A percentile compares a stretch with the other conserved stretches of the same genome.
Conservation (phyloP, 2,797 vertebrate genomes). For the Echeneis naucrates region DNA sequence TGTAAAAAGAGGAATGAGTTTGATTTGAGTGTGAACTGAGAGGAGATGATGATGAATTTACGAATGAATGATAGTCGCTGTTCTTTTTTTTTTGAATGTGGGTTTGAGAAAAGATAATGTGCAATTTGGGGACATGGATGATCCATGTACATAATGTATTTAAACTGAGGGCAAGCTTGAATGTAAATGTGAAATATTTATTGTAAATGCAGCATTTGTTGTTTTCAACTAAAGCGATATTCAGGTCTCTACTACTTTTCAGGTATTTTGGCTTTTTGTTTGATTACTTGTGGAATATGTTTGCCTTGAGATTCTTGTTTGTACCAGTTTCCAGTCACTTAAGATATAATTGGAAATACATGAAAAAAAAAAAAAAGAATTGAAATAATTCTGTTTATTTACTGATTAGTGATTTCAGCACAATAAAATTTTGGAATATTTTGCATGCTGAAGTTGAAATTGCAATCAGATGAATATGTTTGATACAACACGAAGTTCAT, state of each 20-base stretch:
- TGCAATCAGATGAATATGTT: slow-evolving; percentile 30
- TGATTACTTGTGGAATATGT: slow-evolving; percentile 50
- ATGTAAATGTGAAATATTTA: slow-evolving; percentile 71
- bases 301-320: slow-evolving; percentile 47
- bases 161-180: slow-evolving; percentile 55
- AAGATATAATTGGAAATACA: slow-evolving; percentile 28
- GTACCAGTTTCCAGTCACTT: slow-evolving; percentile 42
- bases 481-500: slow-evolving; percentile 38
- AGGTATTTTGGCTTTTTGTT: slow-evolving; percentile 62
- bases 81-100: slow-evolving; percentile 81
- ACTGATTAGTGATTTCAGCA: slow-evolving; percentile 13
- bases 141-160: slow-evolving; percentile 76
- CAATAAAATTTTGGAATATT: slow-evolving; percentile 12
- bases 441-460: slow-evolving; percentile 58
- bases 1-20: slow-evolving; percentile 18
- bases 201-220: slow-evolving; percentile 71
- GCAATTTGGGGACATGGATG: slow-evolving; percentile 53
- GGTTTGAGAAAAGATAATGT: slow-evolving; percentile 62
- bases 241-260: slow-evolving; percentile 53
- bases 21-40: slow-evolving; percentile 20
- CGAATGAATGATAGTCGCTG: slow-evolving; percentile 64
- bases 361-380: slow-evolving; percentile 32
- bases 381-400: not conserved
- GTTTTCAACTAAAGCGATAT: slow-evolving; percentile 36
- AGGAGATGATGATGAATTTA: slow-evolving; percentile 54